Conservation (phyloP, 2,888 invertebrate genomes). For the Drosophila sordidula region DNA sequence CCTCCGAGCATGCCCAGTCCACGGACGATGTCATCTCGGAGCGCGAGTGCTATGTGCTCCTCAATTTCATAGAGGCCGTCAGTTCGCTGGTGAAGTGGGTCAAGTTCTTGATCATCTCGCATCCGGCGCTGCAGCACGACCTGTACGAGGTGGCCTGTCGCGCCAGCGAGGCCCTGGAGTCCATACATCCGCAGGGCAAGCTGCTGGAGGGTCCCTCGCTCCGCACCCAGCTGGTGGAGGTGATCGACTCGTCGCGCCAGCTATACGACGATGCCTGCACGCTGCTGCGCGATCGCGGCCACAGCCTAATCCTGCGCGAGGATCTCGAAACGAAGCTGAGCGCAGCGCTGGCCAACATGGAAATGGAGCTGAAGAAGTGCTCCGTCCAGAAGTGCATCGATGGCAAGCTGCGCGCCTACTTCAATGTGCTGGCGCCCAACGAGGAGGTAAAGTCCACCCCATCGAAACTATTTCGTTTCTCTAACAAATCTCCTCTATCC, state of each 20-base stretch:
- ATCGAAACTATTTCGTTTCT: too few relatives aligned
- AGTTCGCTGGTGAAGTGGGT: constrained; percentile 95
- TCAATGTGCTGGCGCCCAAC: constrained; percentile 83
- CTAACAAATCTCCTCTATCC: not conserved
- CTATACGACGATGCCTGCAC: constrained; percentile 91
- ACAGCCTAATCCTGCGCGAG: constrained; percentile 88
- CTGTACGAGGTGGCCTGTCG: constrained; percentile 91
- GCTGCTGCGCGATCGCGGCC: constrained; percentile 89
- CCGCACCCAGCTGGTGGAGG: constrained; percentile 90
- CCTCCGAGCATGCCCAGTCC: constrained; percentile 80
- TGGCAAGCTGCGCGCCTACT: constrained; percentile 84
- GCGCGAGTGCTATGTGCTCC: constrained; percentile 86
- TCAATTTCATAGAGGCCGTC: constrained; percentile 93
- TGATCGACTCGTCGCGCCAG: constrained; percentile 85
- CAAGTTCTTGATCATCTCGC: constrained; percentile 88
- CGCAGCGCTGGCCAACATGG: constrained; percentile 89
- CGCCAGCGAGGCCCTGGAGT: constrained; percentile 89
- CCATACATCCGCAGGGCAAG: constrained; percentile 92
- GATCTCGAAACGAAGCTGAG: constrained; percentile 90
- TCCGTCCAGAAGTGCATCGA: constrained; percentile 86
- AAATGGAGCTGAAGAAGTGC: constrained; percentile 90
- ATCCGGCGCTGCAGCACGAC: constrained; percentile 89
- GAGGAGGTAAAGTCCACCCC: constrained; percentile 79
- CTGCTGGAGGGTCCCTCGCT: constrained; percentile 91
- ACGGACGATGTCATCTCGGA: constrained; percentile 86